These are phyloP conservation scores for Lycophotia porphyrea DNA, from an alignment of 2,888 invertebrate genomes.

Conservation along the genomic window DNA sequence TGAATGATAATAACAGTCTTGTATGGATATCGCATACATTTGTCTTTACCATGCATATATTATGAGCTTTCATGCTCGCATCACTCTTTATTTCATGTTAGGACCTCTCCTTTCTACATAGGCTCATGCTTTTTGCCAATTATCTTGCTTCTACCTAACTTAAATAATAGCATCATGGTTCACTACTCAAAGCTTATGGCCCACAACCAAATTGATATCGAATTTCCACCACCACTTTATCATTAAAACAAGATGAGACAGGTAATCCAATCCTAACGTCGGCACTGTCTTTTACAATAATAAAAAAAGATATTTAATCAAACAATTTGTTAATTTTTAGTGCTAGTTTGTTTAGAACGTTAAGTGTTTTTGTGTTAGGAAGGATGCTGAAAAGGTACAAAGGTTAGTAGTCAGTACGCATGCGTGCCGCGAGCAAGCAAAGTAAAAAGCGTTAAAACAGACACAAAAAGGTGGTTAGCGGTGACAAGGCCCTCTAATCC, in stretches of 20 bases:
- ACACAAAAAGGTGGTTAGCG: constrained; percentile 82
- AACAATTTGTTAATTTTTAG: constrained; percentile 54
- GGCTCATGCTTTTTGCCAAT: constrained; percentile 37
- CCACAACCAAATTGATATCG: constrained; percentile 67
- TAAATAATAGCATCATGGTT: constrained; percentile 4
- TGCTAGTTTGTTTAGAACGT: constrained; percentile 74
- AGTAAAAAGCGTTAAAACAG: constrained; percentile 82
- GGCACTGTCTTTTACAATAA: constrained; percentile 30
- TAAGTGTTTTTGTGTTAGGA: constrained; percentile 86
- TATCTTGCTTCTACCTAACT: constrained; percentile 9
- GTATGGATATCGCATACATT: constrained; percentile 29
- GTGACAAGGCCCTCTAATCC: constrained; percentile 79
- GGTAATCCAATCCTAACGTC: constrained; percentile 68
- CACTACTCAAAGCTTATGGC: constrained; percentile 41
- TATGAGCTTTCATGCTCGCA: constrained; percentile 21
- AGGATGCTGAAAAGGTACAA: constrained; percentile 89
- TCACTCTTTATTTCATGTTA: not conserved
- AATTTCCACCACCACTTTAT: constrained; percentile 70
- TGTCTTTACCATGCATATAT: constrained; percentile 31
- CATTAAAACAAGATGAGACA: constrained; percentile 79
- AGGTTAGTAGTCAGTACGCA: constrained; percentile 89
- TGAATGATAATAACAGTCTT: not conserved
- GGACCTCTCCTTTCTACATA: constrained; percentile 20
- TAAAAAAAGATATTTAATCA: constrained; percentile 16
- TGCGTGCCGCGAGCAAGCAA: constrained; percentile 87